A percentile compares a stretch with the other conserved stretches of the same genome.
Conservation (phyloP, 2,113 vertebrate genomes). For the Poicephalus meyeri region DNA sequence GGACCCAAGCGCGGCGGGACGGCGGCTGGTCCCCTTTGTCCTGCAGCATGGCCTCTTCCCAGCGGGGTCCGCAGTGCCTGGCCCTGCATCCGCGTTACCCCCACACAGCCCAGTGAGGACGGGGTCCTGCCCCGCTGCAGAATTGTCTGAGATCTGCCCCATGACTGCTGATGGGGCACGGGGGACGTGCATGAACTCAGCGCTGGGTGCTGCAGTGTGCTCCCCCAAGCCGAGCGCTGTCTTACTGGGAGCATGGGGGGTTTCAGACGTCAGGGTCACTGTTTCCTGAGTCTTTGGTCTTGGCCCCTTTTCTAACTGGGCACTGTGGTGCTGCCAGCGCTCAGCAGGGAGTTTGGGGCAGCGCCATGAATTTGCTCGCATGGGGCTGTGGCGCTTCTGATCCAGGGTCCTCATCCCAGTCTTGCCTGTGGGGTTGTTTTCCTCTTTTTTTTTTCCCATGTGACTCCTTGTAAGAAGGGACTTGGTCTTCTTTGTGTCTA, state of each 20-base stretch:
- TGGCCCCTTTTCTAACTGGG: background rate
- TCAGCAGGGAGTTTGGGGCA: background rate
- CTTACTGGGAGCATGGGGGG: fast-evolving
- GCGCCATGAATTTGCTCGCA: fast-evolving
- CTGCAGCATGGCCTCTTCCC: background rate
- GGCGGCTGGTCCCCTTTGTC: background rate
- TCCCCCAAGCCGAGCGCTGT: background rate
- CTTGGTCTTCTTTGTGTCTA: too few relatives aligned
- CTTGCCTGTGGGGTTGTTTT: background rate
- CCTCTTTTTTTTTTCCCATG: too few relatives aligned
- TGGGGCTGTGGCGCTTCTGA: background rate
- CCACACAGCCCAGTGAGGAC: fast-evolving
- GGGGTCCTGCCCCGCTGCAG: fast-evolving
- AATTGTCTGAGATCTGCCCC: background rate
- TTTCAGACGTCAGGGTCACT: background rate
- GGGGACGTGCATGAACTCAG: background rate
- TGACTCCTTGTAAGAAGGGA: too few relatives aligned
- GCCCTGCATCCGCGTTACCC: fast-evolving
- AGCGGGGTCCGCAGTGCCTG: background rate
- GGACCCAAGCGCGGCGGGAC: fast-evolving
- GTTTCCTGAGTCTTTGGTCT: background rate
- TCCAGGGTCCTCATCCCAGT: background rate
- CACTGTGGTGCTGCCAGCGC: fast-evolving
- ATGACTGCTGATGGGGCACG: background rate
- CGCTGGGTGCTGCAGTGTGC: background rate